phyloP scores from a whole-genome alignment of 2,797 vertebrate genomes.

The Megalops cyprinoides region DNA sequence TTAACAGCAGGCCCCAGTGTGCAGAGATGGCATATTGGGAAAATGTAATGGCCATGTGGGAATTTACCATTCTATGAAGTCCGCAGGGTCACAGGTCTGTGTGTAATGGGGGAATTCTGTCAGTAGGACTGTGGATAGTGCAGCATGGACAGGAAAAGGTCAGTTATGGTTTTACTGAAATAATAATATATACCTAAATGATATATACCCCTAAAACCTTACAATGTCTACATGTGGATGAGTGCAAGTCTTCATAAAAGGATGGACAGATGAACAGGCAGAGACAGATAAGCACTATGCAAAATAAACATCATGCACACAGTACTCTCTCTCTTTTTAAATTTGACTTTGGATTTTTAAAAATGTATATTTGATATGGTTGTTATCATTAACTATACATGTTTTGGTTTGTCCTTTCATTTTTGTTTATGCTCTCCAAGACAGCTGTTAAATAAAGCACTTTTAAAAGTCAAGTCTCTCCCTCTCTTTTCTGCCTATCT shows the following conservation, averaged over 20 bases:
- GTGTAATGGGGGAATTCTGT: not conserved
- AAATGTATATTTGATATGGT: too few relatives aligned
- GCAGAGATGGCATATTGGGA: not conserved
- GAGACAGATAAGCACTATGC: not conserved
- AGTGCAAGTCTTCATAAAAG: not conserved
- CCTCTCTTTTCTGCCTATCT: conserved; percentile 15
- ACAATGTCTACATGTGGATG: not conserved
- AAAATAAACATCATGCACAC: not conserved
- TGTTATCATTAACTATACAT: too few relatives aligned
- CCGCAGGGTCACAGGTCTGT: not conserved
- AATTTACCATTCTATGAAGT: not conserved
- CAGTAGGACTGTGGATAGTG: not conserved
- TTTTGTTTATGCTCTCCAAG: too few relatives aligned
- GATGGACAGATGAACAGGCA: not conserved
- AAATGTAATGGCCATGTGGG: not conserved
- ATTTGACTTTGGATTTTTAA: too few relatives aligned
- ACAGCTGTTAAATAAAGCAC: too few relatives aligned
- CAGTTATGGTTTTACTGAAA: not conserved
- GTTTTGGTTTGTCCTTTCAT: too few relatives aligned
- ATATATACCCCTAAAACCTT: not conserved
- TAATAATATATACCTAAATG: not conserved
- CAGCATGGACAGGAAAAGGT: not conserved
- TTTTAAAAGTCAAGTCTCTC: too few relatives aligned
- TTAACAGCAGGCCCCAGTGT: not conserved
- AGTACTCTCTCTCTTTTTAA: too few relatives aligned